Conservation (phyloP, 2,888 invertebrate species). For the Smittia sp. region DNA sequence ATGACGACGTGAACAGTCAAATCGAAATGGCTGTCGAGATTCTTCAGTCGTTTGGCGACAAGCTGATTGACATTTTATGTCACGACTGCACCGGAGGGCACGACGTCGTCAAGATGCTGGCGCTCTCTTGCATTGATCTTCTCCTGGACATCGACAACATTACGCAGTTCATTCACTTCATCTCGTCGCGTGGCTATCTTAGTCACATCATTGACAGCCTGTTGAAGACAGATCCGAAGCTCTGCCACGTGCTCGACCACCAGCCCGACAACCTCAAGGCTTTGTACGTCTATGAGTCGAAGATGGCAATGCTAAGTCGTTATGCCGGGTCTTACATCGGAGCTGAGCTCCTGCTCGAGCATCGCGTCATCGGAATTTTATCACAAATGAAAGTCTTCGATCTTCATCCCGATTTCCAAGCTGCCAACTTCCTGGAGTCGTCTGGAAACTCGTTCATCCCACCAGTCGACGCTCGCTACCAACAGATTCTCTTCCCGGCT, state of each 20-base stretch:
- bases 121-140: slow-evolving; percentile 76
- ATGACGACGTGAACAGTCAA: slow-evolving; percentile 55
- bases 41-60: slow-evolving; percentile 73
- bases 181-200: slow-evolving; percentile 67
- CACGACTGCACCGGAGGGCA: slow-evolving; percentile 86
- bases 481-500: slow-evolving; percentile 79
- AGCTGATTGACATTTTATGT: slow-evolving; percentile 75
- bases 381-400: slow-evolving; percentile 69
- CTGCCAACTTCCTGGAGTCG: slow-evolving; percentile 42
- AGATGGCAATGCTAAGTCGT: slow-evolving; percentile 74
- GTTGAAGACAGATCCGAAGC: slow-evolving; percentile 68
- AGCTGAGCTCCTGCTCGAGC: slow-evolving; percentile 62
- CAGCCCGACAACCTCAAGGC: slow-evolving; percentile 68
- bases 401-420: slow-evolving; percentile 67
- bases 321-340: slow-evolving; percentile 68
- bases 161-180: slow-evolving; percentile 63
- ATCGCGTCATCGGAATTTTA: slow-evolving; percentile 60
- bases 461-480: slow-evolving; percentile 67
- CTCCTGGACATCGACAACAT: slow-evolving; percentile 72
- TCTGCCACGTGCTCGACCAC: slow-evolving; percentile 63
- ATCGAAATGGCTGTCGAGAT: slow-evolving; percentile 57
- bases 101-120: slow-evolving; percentile 85
- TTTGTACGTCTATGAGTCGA: slow-evolving; percentile 82
- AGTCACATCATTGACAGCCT: slow-evolving; percentile 80
- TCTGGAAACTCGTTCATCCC: slow-evolving; percentile 57